Percentiles rank a stretch among this genome's conserved stretches.
Conservation (phyloP, 2,797 vertebrate species). For the Premnoplex brunnescens region DNA sequence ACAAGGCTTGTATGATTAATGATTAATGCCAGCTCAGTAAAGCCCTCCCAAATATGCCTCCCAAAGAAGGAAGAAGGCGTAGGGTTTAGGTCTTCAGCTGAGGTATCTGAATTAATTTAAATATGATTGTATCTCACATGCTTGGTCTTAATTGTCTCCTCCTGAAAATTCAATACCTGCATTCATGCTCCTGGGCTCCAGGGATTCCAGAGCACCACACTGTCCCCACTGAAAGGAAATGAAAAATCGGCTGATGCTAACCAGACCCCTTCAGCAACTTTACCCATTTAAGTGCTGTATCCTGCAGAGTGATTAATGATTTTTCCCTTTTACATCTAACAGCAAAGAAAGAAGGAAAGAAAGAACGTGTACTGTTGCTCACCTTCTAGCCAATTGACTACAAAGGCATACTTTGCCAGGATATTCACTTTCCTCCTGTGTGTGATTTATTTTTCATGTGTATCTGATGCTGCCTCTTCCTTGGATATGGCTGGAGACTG, state of each 20-base stretch:
- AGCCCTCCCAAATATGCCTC: conserved; percentile 13
- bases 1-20: neutral
- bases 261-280: conserved; percentile 77
- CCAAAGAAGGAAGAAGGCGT: neutral
- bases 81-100: conserved; percentile 8
- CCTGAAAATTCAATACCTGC: conserved; percentile 71
- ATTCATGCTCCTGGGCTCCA: conserved; percentile 70
- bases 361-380: neutral
- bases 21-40: neutral
- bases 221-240: conserved; percentile 80
- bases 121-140: conserved; percentile 52
- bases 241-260: conserved; percentile 80
- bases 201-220: conserved; percentile 71
- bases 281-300: conserved; percentile 73
- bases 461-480: neutral
- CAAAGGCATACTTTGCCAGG: conserved; percentile 8
- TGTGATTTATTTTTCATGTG: conserved; percentile 11
- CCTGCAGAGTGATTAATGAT: conserved; percentile 78
- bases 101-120: conserved; percentile 62
- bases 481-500: neutral
- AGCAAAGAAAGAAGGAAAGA: conserved; percentile 33
- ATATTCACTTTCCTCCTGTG: neutral
- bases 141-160: conserved; percentile 71
- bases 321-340: conserved; percentile 72
- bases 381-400: conserved; percentile 44